phyloP scores from a whole-genome alignment of 2,797 vertebrate species.

The Numenius phaeopus region DNA sequence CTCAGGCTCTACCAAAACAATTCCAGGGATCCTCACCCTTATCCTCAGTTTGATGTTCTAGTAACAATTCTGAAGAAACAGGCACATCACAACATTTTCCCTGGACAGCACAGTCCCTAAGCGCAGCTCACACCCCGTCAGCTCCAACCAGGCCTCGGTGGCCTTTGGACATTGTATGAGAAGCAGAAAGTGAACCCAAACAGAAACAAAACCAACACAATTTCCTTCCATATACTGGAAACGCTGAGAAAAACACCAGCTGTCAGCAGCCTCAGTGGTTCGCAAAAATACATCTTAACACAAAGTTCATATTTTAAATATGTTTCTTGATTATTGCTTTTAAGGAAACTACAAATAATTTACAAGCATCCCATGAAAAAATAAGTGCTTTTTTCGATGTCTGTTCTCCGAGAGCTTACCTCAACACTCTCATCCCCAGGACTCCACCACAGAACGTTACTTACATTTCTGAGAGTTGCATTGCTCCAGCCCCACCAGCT shows the following conservation, averaged over 20 bases:
- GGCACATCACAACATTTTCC: rapidly evolving
- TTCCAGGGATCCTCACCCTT: rapidly evolving
- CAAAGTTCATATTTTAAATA: rapidly evolving
- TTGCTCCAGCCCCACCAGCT: background rate
- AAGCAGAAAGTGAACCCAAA: background rate
- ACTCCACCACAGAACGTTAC: rapidly evolving
- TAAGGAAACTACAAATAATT: rapidly evolving
- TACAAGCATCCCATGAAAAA: rapidly evolving
- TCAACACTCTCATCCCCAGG: rapidly evolving
- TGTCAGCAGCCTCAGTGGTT: rapidly evolving
- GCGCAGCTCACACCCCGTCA: background rate
- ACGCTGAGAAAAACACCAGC: rapidly evolving
- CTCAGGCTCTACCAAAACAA: background rate
- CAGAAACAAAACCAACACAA: rapidly evolving
- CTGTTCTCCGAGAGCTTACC: background rate
- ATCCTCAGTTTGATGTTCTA: rapidly evolving
- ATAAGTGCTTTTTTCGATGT: rapidly evolving
- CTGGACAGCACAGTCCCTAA: rapidly evolving
- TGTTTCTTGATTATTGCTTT: rapidly evolving
- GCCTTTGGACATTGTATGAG: rapidly evolving
- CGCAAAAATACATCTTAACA: rapidly evolving
- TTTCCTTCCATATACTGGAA: too few species aligned
- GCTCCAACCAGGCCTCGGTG: rapidly evolving
- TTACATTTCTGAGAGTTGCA: rapidly evolving
- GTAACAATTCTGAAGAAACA: rapidly evolving